These are phyloP conservation scores for Geopemphigus sp. DNA, from an alignment of 1,140 invertebrate genomes.

Conservation along the genomic window DNA sequence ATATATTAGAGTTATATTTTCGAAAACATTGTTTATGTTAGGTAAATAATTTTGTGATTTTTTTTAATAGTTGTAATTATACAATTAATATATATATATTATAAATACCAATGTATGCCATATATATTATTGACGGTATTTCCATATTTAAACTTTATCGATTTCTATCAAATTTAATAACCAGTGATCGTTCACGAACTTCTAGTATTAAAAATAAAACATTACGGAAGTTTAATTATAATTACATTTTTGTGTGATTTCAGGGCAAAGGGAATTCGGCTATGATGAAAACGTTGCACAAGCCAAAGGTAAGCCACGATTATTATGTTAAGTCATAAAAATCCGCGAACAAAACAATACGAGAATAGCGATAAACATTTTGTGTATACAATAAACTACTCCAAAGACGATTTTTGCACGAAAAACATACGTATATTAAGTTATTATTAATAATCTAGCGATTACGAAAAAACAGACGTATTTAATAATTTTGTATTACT, in stretches of 20 bases:
- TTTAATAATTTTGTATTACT: constrained; percentile 24
- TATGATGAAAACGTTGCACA: constrained; percentile 42
- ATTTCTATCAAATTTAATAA: neutral
- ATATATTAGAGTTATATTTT: neutral
- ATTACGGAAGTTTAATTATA: neutral
- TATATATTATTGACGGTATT: neutral
- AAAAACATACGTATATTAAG: neutral
- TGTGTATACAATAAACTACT: constrained; percentile 9
- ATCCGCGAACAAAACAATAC: constrained; percentile 4
- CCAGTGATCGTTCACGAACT: neutral
- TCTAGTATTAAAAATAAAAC: neutral
- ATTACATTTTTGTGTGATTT: constrained; percentile 19
- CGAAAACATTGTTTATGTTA: neutral
- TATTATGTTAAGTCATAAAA: constrained; percentile 49
- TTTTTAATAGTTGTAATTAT: neutral
- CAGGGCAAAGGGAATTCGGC: constrained; percentile 36
- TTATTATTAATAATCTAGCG: neutral
- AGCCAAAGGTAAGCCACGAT: constrained; percentile 49
- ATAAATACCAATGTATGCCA: too few species aligned
- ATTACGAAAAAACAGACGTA: neutral
- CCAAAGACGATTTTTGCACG: neutral
- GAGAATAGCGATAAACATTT: neutral
- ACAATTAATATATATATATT: too few species aligned
- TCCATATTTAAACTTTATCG: neutral
- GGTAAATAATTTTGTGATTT: neutral